Base-by-base conservation (phyloP, 2,888 invertebrate genomes). In the Pandemis cinnamomeana region DNA sequence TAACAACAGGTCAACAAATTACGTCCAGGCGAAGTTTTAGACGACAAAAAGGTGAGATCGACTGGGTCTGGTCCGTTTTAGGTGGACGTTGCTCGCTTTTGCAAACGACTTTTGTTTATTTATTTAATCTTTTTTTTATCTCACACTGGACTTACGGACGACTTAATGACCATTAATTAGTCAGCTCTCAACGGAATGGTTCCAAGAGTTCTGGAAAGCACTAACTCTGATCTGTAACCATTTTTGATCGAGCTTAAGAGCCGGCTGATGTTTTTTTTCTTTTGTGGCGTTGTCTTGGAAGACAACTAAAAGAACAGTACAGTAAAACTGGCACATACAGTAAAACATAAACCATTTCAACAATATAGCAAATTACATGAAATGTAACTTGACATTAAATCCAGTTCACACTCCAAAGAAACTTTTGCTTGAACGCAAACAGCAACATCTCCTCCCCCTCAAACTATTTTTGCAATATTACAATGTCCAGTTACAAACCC, bases 11-110 rank as follows among this genome's bases (percentile, higher is more conserved):
- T 97, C 95, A 97, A 96, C 94, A 97, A 98, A 96, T 97, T 98
- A 94, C 97, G 98, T 87, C 98, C 98, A 86, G 98, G 98, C 93
- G 98, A 98, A 96, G 97, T 98, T 93, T 94, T 97, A 95, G 97
- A 97, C 95, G 98, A 98, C 92, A 97, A 97, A 96, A 97, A 98
- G 98, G 98, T 98, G 97, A 97, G 93, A 92, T 89, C 87, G 87
- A 89, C 88, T 91, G 92, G 91, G 88, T 91, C 92, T 92, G 91
- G 90, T 89, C 90, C 86, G 84, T 89, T 89, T 89, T 92, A 92
- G 92, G 91, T 91, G 92, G 92, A 91, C 89, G 89, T 91, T 93
- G 90, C 91, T 92, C 90, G 93, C 93, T 94, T 92, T 90, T 91
- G 92, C 92, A 90, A 92, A 92, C 55, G 91, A 92, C 91, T 93